Conservation (phyloP, 2,888 invertebrate genomes). For the Chorisops tibialis region DNA sequence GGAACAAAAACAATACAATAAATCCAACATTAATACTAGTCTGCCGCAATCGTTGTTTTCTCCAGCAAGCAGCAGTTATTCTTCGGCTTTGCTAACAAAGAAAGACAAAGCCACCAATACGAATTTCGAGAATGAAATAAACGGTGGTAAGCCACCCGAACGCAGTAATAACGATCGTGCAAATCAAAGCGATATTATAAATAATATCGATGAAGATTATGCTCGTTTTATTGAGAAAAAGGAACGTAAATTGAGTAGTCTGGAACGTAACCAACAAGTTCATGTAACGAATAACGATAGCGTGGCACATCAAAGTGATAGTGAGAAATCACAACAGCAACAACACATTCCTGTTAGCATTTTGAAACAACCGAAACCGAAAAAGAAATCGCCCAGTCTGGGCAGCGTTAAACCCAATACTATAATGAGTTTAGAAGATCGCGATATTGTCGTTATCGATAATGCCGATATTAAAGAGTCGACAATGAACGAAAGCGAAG, state of each 20-base stretch:
- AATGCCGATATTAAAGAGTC: conserved; percentile 45
- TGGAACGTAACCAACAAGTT: conserved; percentile 10
- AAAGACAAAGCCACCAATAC: conserved; percentile 33
- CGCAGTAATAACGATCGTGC: conserved; percentile 28
- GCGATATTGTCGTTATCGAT: conserved; percentile 46
- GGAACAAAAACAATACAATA: conserved; percentile 15
- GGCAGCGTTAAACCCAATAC: conserved; percentile 37
- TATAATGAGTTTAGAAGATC: conserved; percentile 41
- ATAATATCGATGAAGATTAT: conserved; percentile 38
- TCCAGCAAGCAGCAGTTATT: background rate
- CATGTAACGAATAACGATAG: conserved; percentile 10
- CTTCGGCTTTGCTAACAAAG: conserved; percentile 13
- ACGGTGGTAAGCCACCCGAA: conserved; percentile 9
- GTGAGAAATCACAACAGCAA: conserved; percentile 12
- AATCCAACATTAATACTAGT: conserved; percentile 11
- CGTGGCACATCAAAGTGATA: conserved; percentile 31
- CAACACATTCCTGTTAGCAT: conserved; percentile 35
- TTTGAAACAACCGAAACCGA: conserved; percentile 36
- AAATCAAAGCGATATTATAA: conserved; percentile 31
- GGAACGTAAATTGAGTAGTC: conserved; percentile 35
- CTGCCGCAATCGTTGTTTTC: conserved; percentile 23
- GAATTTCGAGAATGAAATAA: conserved; percentile 27
- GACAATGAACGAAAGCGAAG: conserved; percentile 41
- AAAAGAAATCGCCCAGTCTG: conserved; percentile 18
- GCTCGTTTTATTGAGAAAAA: conserved; percentile 40